Evolutionary conservation across 2,113 vertebrate species (phyloP), one percentile per base, ranked within the genome.

Genomic region (Gulo gulo): DNA sequence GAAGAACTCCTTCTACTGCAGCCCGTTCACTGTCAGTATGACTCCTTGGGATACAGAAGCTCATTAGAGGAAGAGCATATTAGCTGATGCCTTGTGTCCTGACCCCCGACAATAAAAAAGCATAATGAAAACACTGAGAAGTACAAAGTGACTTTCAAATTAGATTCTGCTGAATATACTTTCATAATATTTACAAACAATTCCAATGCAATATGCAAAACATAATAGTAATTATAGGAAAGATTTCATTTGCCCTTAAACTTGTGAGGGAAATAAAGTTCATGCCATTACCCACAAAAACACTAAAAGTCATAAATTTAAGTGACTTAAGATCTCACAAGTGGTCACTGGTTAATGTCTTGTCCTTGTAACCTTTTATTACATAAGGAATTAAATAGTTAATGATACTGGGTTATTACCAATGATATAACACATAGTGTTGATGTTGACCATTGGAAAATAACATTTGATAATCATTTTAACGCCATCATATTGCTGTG

Each of bases 1-100:
- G n/a, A 85, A 80, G 23, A 61, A 88, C 1, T 4, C 87, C 4
- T 97, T 95, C 84, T 29, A 95, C 36, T 97, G 97, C 67, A 21
- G 39, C 7, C 20, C 96, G 0, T 97, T 98, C 34, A 24, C 1
- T 12, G 98, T 98, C 82, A 98, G 98, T 97, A 71, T 69, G 73
- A 61, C 20, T 85, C 52, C 2, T 34, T 9, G 15, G 31, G 23
- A 57, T 14, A 42, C 7, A 34, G 21, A 34, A 20, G 7, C 39
- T 42, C 1, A 0, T 14, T 65, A 57, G 36, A 59, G 20, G 94
- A 76, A 80, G 24, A 6, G 3, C 29, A 50, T 50, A 50, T 50
- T 50, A 16, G 5, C 29, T n/a, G 26, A 45, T 67, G 69, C 6
- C 4, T 78, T 76, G 10, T 36, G 7, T 71, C 92, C 42, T 81